Conservation (phyloP, 2,113 vertebrate genomes). For the Picathartes gymnocephalus region DNA sequence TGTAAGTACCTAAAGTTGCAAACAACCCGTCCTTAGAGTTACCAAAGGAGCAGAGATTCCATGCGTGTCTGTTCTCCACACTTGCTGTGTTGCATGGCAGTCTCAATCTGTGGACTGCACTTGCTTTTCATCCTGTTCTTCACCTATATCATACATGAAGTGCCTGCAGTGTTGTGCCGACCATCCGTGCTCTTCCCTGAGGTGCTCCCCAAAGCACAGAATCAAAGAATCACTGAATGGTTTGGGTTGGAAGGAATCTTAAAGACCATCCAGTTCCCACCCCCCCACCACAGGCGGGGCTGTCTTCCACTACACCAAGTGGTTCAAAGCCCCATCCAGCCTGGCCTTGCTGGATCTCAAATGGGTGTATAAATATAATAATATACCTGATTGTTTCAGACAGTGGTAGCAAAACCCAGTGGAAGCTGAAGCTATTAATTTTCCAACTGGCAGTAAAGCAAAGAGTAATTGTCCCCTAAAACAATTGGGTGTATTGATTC, state of each 20-base stretch:
- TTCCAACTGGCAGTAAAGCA: background rate
- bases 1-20: background rate
- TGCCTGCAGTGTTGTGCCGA: accelerated
- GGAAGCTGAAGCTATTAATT: background rate
- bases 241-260: background rate
- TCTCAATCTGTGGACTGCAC: accelerated
- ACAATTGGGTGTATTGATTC: background rate
- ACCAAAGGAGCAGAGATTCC: background rate
- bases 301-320: too few relatives aligned
- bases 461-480: background rate
- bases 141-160: background rate
- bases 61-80: accelerated
- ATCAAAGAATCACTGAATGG: background rate
- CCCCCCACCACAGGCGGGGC: too few relatives aligned
- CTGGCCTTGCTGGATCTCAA: background rate
- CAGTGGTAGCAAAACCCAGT: background rate
- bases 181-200: background rate
- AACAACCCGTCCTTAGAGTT: background rate
- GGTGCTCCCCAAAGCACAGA: background rate
- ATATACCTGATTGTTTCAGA: background rate
- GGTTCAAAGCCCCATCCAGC: background rate
- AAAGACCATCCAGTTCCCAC: background rate
- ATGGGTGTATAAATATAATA: background rate
- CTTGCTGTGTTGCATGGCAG: accelerated
- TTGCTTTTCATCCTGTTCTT: background rate